phyloP scores from a whole-genome alignment of 2,113 vertebrate genomes.

The Campylorhamphus procurvoides region DNA sequence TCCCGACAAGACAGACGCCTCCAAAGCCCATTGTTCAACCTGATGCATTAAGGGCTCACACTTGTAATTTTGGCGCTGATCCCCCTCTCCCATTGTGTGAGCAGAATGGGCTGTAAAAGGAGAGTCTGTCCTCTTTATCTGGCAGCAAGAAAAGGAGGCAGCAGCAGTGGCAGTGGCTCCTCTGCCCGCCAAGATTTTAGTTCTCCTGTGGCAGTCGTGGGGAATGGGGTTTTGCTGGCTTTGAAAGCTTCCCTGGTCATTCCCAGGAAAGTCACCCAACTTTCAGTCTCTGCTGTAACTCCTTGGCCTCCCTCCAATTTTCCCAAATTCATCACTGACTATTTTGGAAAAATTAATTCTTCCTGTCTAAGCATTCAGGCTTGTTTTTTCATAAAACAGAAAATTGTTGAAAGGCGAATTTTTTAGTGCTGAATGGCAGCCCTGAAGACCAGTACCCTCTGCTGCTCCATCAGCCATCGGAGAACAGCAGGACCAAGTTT shows the following conservation, averaged over 20 bases:
- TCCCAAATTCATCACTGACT: constrained; percentile 18
- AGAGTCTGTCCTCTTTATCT: constrained; percentile 68
- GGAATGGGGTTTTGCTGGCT: not conserved
- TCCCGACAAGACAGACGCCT: constrained; percentile 64
- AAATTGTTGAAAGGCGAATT: not conserved
- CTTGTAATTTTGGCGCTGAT: constrained; percentile 76
- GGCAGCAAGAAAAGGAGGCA: constrained; percentile 57
- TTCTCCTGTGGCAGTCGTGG: not conserved
- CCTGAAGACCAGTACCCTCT: not conserved
- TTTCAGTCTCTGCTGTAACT: constrained; percentile 12
- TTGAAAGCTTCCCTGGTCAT: constrained; percentile 1
- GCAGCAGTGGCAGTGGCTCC: not conserved
- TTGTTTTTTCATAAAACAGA: not conserved
- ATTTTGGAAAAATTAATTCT: constrained; percentile 42
- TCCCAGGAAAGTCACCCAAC: constrained; percentile 10
- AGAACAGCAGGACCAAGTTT: not conserved
- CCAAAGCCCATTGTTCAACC: constrained; percentile 74
- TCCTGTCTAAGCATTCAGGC: not conserved
- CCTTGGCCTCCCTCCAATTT: constrained; percentile 25
- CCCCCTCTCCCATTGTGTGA: constrained; percentile 68
- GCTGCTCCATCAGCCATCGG: not conserved
- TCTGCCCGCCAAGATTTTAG: constrained; percentile 26
- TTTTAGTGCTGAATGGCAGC: not conserved
- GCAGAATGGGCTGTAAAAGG: constrained; percentile 74
- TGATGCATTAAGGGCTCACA: constrained; percentile 74